A percentile compares a stretch with the other conserved stretches of the same genome.
These are phyloP conservation scores for Microplitis mediator DNA, from an alignment of 1,140 invertebrate species.

Conservation along the genomic window DNA sequence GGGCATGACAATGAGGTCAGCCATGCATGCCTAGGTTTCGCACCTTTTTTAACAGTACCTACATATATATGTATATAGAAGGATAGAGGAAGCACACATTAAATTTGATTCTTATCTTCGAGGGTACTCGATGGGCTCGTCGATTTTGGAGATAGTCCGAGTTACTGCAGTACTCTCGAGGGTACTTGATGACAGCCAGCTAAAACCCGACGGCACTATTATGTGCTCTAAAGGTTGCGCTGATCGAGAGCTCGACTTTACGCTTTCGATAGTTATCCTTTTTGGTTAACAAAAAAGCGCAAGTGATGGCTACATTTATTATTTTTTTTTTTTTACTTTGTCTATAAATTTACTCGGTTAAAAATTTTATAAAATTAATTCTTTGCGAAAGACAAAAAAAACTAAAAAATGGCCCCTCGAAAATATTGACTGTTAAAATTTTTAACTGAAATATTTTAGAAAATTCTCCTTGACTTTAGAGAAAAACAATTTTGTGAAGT, in stretches of 20 bases:
- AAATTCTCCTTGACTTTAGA: too few relatives aligned
- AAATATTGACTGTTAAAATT: too few relatives aligned
- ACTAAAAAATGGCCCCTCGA: too few relatives aligned
- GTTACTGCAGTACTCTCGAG: conserved; percentile 40
- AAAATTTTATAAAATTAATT: too few relatives aligned
- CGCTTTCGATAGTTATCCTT: conserved; percentile 17
- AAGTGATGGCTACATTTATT: conserved; percentile 27
- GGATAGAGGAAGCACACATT: conserved; percentile 11
- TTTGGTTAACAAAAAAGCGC: neutral
- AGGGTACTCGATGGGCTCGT: conserved; percentile 58
- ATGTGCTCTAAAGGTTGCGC: too few relatives aligned
- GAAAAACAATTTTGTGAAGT: too few relatives aligned
- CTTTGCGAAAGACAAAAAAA: too few relatives aligned
- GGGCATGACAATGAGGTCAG: conserved; percentile 56
- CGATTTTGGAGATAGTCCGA: conserved; percentile 57
- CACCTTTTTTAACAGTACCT: conserved; percentile 49
- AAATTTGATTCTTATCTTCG: conserved; percentile 62
- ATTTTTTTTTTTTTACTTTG: too few relatives aligned
- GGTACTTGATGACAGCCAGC: conserved; percentile 42
- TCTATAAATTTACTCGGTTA: too few relatives aligned
- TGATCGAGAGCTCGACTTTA: conserved; percentile 20
- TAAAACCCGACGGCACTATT: conserved; percentile 35
- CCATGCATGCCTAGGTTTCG: conserved; percentile 59
- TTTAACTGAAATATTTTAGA: too few relatives aligned
- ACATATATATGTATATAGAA: too few relatives aligned